Evolutionary conservation across 2,113 vertebrate species (phyloP).

Genomic region (Cryptoleucopteryx plumbea): DNA sequence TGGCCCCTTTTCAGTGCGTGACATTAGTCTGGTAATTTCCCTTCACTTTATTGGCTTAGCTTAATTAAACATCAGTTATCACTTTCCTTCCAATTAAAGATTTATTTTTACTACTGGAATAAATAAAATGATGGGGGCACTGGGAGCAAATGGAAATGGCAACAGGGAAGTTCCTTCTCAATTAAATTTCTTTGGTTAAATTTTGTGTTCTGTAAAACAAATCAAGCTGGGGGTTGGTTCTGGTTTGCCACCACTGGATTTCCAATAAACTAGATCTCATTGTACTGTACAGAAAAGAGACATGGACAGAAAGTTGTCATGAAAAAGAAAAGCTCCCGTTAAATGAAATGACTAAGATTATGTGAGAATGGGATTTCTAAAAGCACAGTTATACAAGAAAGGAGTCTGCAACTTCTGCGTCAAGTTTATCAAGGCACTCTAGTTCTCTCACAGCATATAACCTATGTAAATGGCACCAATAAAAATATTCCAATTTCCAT

Average conservation of each 20-base stretch:
- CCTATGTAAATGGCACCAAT: slow-evolving; percentile 21
- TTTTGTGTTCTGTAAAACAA: slow-evolving; percentile 23
- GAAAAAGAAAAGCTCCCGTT: background rate
- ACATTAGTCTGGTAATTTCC: slow-evolving; percentile 12
- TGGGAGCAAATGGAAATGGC: slow-evolving; percentile 21
- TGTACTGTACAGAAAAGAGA: background rate
- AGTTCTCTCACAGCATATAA: background rate
- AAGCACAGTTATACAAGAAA: background rate
- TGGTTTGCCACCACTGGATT: background rate
- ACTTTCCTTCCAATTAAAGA: slow-evolving; percentile 46
- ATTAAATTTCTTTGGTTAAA: slow-evolving; percentile 5
- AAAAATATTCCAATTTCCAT: slow-evolving; percentile 60
- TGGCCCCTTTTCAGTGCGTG: background rate
- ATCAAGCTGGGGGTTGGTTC: background rate
- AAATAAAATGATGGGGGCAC: slow-evolving; percentile 31
- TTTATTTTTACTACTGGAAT: slow-evolving; percentile 50
- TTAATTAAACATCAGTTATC: slow-evolving; percentile 57
- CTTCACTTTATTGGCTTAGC: slow-evolving; percentile 27
- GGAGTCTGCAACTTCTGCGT: background rate
- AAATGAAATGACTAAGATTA: background rate
- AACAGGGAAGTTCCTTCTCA: background rate
- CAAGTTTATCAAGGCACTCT: background rate
- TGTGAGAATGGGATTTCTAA: background rate
- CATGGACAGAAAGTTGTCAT: background rate
- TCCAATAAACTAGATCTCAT: background rate